Conservation (phyloP, 2,888 invertebrate species). For the Marasmarcha lunaedactyla region DNA sequence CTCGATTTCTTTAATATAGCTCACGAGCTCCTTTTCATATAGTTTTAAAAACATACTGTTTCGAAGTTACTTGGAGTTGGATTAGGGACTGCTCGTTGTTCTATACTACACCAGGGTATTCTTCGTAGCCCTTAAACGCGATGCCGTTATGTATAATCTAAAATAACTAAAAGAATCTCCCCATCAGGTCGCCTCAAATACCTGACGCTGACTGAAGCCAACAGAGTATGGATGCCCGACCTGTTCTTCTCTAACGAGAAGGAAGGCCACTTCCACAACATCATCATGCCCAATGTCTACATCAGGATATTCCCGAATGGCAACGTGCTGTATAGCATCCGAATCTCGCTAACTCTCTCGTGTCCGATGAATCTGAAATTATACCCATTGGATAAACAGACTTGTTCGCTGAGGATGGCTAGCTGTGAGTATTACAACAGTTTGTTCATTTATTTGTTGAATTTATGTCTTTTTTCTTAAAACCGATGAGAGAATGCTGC, state of each 20-base stretch:
- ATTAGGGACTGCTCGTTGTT: too few relatives aligned
- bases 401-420: constrained; percentile 94
- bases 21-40: too few relatives aligned
- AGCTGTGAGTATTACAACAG: constrained; percentile 95
- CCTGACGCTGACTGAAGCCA: constrained; percentile 92
- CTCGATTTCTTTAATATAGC: too few relatives aligned
- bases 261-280: constrained; percentile 96
- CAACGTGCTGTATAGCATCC: constrained; percentile 95
- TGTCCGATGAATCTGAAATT: constrained; percentile 98
- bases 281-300: constrained; percentile 98
- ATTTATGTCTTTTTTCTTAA: constrained; percentile 14
- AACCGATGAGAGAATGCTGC: constrained; percentile 11
- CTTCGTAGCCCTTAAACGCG: too few relatives aligned
- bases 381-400: constrained; percentile 96
- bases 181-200: constrained; percentile 86
- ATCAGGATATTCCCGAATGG: constrained; percentile 96
- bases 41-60: too few relatives aligned
- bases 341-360: constrained; percentile 94
- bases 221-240: constrained; percentile 98
- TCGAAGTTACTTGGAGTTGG: too few relatives aligned
- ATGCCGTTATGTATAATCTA: too few relatives aligned
- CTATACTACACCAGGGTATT: too few relatives aligned
- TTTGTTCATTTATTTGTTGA: too few relatives aligned
- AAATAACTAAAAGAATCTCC: too few relatives aligned
- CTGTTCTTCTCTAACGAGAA: constrained; percentile 98